These are phyloP conservation scores for Acropternis orthonyx DNA, from an alignment of 2,797 vertebrate species.

Conservation along the genomic window DNA sequence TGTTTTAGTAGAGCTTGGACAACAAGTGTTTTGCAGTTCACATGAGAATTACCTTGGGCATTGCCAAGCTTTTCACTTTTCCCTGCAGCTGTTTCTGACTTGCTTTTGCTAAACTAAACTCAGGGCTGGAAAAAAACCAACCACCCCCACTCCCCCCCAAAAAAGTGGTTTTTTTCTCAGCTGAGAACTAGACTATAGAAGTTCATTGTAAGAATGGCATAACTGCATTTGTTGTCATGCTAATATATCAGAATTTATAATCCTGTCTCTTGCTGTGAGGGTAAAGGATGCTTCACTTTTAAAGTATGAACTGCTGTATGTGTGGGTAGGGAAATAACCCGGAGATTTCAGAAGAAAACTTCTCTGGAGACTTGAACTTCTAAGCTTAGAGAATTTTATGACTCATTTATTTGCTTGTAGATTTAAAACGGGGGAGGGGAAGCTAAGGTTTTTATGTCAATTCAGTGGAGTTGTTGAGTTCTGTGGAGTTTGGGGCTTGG, in stretches of 20 bases:
- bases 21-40: neutral
- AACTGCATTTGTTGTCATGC: neutral
- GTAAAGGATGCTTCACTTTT: neutral
- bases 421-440: neutral
- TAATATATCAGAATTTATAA: neutral
- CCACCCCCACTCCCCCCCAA: accelerated
- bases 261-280: accelerated
- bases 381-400: neutral
- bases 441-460: neutral
- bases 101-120: neutral
- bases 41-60: accelerated
- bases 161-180: neutral
- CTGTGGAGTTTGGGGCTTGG: neutral
- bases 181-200: neutral
- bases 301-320: neutral
- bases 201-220: neutral
- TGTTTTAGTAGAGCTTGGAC: neutral
- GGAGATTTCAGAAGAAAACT: neutral
- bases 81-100: neutral
- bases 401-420: neutral
- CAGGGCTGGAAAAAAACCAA: neutral
- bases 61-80: neutral
- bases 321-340: neutral
- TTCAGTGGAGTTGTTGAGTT: neutral
- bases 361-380: neutral